Evolutionary conservation across 2,797 vertebrate species (phyloP).

Genomic region (Falco concolor): DNA sequence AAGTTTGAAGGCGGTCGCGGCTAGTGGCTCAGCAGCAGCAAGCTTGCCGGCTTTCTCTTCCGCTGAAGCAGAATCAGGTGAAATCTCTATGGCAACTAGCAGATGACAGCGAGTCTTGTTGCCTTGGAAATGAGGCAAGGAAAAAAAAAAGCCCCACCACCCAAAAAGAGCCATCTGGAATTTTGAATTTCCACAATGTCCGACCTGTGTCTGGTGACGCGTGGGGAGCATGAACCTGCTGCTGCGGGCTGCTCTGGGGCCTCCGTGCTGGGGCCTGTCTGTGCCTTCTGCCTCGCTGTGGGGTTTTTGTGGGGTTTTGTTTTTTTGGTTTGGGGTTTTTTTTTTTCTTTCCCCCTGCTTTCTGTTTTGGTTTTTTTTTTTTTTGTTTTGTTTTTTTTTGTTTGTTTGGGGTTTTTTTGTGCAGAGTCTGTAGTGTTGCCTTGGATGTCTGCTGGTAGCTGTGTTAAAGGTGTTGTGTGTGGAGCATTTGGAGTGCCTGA

Average conservation of each 20-base stretch:
- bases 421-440: not conserved
- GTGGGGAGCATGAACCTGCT: not conserved
- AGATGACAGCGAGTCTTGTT: conserved; percentile 73
- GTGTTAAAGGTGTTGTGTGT: fast-evolving
- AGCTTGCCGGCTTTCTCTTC: conserved; percentile 46
- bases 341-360: not conserved
- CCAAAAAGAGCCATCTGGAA: conserved; percentile 55
- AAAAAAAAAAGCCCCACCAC: not conserved
- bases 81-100: conserved; percentile 76
- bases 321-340: not conserved
- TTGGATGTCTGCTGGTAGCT: not conserved
- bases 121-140: conserved; percentile 70
- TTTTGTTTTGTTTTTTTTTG: not conserved
- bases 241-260: not conserved
- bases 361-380: not conserved
- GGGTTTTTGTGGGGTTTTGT: not conserved
- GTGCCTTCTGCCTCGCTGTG: not conserved
- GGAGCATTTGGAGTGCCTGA: not conserved
- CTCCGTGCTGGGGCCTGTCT: not conserved
- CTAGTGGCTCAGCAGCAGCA: not conserved
- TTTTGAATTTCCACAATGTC: conserved; percentile 27
- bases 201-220: not conserved
- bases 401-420: not conserved
- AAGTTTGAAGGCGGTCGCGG: not conserved
- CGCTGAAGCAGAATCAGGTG: conserved; percentile 67